Evolutionary conservation across 2,797 vertebrate species (phyloP).

Genomic region (Enteromius radiatus): DNA sequence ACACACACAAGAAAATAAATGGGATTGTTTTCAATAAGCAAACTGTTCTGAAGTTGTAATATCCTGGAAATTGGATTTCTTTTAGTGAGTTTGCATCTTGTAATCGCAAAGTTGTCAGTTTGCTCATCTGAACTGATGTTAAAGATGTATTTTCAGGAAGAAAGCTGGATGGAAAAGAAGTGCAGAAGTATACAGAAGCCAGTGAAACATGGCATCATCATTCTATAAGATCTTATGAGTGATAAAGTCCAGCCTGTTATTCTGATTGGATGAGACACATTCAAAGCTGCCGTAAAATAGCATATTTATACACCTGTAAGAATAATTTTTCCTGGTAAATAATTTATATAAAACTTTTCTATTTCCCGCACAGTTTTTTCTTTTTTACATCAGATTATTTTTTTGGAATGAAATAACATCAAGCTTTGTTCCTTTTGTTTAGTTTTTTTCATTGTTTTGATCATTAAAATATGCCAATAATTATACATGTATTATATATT

Average conservation of each 20-base stretch:
- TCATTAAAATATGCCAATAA: not conserved
- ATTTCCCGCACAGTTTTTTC: not conserved
- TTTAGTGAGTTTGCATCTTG: conserved; percentile 15
- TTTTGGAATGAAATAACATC: not conserved
- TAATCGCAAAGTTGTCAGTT: conserved; percentile 50
- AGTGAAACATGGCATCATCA: not conserved
- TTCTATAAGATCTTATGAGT: not conserved
- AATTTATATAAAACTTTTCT: not conserved
- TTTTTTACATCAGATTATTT: not conserved
- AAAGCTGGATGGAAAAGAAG: conserved; percentile 41
- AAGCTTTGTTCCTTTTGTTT: not conserved
- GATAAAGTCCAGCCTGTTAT: not conserved
- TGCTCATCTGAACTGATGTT: conserved; percentile 20
- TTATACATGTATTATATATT: not conserved
- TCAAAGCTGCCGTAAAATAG: not conserved
- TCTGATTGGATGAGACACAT: not conserved
- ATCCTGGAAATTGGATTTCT: conserved; percentile 41
- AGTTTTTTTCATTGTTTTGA: not conserved
- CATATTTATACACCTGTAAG: not conserved
- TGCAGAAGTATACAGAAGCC: not conserved
- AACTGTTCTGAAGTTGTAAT: conserved; percentile 47
- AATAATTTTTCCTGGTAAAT: not conserved
- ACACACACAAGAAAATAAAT: conserved; percentile 59
- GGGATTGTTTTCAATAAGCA: conserved; percentile 59
- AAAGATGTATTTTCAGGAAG: not conserved